Percentiles rank a stretch among this genome's conserved stretches.
Evolutionary conservation across 2,113 vertebrate species (phyloP).

Genomic region (Pterocles orientalis): DNA sequence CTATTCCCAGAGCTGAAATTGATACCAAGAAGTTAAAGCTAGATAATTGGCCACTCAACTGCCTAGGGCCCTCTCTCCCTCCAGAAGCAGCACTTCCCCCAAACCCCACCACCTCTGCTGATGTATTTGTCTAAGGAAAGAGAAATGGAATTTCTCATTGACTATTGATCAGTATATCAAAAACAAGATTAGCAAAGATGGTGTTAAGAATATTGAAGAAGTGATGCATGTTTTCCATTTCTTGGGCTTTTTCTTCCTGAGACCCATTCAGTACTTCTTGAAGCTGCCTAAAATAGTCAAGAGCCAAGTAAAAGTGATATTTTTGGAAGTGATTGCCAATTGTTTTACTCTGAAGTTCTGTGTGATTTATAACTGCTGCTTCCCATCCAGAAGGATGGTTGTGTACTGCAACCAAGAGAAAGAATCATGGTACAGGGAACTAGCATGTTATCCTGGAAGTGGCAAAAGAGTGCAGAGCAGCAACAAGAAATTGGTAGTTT

Average conservation of each 20-base stretch:
- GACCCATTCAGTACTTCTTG: neutral
- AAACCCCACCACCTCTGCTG: neutral
- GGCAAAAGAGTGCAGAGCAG: neutral
- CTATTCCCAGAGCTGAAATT: constrained; percentile 37
- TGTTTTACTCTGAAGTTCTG: neutral
- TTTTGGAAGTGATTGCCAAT: neutral
- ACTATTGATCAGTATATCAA: neutral
- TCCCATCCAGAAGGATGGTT: neutral
- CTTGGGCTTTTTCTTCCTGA: neutral
- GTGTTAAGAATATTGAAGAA: neutral
- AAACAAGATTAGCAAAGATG: neutral
- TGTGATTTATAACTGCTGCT: neutral
- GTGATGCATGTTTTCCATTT: neutral
- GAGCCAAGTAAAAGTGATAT: neutral
- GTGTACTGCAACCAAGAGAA: neutral
- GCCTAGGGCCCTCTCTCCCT: neutral
- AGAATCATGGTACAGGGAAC: neutral
- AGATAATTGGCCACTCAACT: neutral
- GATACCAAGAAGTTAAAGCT: constrained; percentile 28
- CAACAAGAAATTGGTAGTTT: neutral
- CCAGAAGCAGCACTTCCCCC: neutral
- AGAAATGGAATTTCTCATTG: neutral
- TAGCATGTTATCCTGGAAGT: neutral
- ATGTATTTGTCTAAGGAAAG: neutral
- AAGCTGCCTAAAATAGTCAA: neutral